These are phyloP conservation scores for Rhinichthys osculus DNA, from an alignment of 2,797 vertebrate species.

Conservation along the genomic window DNA sequence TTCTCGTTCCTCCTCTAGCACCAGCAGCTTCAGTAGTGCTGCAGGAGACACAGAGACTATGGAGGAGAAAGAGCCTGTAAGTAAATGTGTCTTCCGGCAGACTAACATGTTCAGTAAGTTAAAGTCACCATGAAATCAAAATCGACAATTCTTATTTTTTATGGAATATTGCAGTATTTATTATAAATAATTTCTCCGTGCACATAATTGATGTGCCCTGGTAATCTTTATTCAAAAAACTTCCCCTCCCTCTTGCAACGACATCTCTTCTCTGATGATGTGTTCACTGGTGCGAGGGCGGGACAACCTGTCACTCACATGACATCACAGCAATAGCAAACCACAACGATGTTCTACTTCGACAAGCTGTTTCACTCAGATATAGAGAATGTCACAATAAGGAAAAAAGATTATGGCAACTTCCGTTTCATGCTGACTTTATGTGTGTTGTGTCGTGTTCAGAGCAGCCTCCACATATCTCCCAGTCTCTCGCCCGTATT, in stretches of 20 bases:
- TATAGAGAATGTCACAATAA: not conserved
- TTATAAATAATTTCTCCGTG: not conserved
- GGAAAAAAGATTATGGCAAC: not conserved
- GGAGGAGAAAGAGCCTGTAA: constrained; percentile 84
- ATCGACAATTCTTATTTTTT: not conserved
- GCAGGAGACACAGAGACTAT: constrained; percentile 83
- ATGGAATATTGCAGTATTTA: not conserved
- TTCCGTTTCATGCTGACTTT: not conserved
- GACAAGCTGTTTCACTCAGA: not conserved
- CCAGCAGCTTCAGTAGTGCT: constrained; percentile 90
- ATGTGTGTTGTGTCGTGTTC: constrained; percentile 43
- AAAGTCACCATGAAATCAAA: not conserved
- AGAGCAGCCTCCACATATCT: constrained; percentile 82
- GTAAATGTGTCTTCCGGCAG: constrained; percentile 13
- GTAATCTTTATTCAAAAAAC: not conserved
- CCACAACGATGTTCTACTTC: not conserved
- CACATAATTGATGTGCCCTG: not conserved
- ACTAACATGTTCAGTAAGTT: not conserved
- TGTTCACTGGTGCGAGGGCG: no score
- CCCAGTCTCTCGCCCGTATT: constrained; percentile 77
- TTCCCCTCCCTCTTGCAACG: no score
- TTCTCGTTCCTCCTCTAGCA: constrained; percentile 91
- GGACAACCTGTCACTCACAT: not conserved
- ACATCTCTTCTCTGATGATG: no score
- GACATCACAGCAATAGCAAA: not conserved